phyloP scores from a whole-genome alignment of 1,140 invertebrate genomes.

The Aporrectodea caliginosa region DNA sequence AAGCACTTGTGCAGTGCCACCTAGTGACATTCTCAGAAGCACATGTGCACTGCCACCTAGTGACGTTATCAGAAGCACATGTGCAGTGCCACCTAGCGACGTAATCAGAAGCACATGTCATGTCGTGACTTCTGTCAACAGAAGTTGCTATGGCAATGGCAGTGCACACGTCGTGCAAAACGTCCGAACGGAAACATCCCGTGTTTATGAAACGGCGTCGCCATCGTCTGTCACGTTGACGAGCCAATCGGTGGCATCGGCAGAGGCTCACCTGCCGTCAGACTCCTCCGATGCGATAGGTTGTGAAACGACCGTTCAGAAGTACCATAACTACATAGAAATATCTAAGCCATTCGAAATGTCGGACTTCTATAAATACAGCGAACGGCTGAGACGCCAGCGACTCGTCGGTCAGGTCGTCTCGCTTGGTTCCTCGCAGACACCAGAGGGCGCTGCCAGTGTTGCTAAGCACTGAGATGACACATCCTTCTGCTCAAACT shows the following conservation, averaged over 20 bases:
- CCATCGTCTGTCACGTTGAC: too few relatives aligned
- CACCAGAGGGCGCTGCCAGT: too few relatives aligned
- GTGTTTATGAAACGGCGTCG: too few relatives aligned
- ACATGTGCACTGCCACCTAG: background rate
- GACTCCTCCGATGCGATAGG: too few relatives aligned
- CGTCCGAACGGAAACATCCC: background rate
- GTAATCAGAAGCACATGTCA: background rate
- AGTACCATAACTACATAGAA: slow-evolving; percentile 67
- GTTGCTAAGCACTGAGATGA: too few relatives aligned
- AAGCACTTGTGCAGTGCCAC: background rate
- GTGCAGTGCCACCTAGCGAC: background rate
- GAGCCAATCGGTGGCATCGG: too few relatives aligned
- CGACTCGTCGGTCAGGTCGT: slow-evolving; percentile 29
- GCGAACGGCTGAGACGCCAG: slow-evolving; percentile 78
- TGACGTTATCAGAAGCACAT: background rate
- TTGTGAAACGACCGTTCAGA: background rate
- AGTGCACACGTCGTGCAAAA: background rate
- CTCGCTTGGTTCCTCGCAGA: background rate
- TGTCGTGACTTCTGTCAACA: background rate
- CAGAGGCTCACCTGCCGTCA: too few relatives aligned
- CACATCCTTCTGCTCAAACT: too few relatives aligned
- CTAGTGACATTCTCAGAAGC: background rate
- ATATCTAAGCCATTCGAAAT: slow-evolving; percentile 93
- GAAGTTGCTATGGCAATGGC: background rate
- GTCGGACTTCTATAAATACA: slow-evolving; percentile 96